A percentile compares a stretch with the other conserved stretches of the same genome.
Conservation (phyloP, 2,797 vertebrate genomes). For the Tragelaphus oryx region DNA sequence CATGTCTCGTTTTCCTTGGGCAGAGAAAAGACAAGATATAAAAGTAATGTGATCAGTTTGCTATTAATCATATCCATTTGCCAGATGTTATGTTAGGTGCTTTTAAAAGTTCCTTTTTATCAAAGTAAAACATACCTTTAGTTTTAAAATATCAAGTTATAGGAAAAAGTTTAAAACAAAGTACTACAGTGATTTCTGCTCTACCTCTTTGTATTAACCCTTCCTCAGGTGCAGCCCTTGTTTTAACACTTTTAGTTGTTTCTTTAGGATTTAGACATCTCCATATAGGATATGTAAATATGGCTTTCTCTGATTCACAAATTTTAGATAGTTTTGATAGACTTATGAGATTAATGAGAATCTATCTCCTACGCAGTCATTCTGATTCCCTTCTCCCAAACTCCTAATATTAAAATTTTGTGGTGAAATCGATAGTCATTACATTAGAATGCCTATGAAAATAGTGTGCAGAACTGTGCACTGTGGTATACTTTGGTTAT, state of each 20-base stretch:
- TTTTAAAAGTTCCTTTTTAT: neutral
- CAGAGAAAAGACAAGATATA: constrained; percentile 76
- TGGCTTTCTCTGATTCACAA: neutral
- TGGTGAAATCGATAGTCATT: neutral
- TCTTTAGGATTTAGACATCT: neutral
- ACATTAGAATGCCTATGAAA: neutral
- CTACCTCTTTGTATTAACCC: neutral
- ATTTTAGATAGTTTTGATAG: neutral
- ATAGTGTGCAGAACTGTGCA: neutral
- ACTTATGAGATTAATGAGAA: neutral
- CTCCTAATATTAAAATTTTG: neutral
- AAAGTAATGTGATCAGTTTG: constrained; percentile 74
- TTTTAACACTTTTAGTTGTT: neutral
- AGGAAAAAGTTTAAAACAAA: neutral
- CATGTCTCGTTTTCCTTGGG: constrained; percentile 82
- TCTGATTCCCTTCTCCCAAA: neutral
- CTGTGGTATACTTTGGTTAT: neutral
- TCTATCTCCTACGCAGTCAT: neutral
- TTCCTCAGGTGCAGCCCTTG: neutral
- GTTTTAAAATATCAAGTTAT: neutral
- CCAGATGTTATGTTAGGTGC: neutral
- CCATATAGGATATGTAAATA: neutral
- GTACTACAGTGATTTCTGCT: neutral
- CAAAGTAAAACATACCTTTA: neutral
- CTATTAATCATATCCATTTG: neutral